phyloP scores from a whole-genome alignment of 1,140 invertebrate genomes.

The Phocides pigmalion region DNA sequence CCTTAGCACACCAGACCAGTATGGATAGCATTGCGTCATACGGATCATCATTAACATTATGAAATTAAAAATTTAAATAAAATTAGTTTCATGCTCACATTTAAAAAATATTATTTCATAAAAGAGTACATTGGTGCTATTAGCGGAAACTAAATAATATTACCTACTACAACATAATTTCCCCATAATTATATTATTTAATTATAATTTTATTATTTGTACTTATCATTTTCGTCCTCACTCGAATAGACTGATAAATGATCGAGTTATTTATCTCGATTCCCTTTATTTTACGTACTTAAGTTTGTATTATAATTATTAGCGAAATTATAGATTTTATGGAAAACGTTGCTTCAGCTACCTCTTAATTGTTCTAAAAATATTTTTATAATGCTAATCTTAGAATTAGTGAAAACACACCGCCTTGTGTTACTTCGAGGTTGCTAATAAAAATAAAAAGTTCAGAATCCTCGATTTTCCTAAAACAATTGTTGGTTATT shows the following conservation, averaged over 20 bases:
- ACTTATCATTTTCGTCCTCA: conserved; percentile 42
- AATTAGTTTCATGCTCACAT: conserved; percentile 32
- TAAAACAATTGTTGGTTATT: conserved; percentile 69
- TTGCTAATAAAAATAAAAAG: conserved; percentile 38
- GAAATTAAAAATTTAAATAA: background rate
- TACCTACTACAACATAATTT: conserved; percentile 32
- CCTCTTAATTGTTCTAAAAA: conserved; percentile 73
- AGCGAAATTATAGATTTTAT: conserved; percentile 47
- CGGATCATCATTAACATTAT: background rate
- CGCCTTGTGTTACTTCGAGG: conserved; percentile 51
- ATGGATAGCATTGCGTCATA: too few relatives aligned
- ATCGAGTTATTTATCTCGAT: conserved; percentile 22
- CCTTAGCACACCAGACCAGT: too few relatives aligned
- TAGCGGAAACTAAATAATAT: conserved; percentile 51
- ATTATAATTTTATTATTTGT: conserved; percentile 37
- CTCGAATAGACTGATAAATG: conserved; percentile 30
- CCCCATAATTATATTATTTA: conserved; percentile 26
- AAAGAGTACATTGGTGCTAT: conserved; percentile 61
- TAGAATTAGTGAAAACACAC: conserved; percentile 45
- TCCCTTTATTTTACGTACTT: conserved; percentile 50
- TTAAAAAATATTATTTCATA: conserved; percentile 36
- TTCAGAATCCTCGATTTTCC: conserved; percentile 65
- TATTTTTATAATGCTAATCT: conserved; percentile 72
- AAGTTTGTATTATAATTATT: conserved; percentile 53
- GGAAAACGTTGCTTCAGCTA: conserved; percentile 63